Evolutionary conservation across 2,888 invertebrate species (phyloP), one percentile per base, ranked within the genome.

Genomic region (Epicampocera succincta): DNA sequence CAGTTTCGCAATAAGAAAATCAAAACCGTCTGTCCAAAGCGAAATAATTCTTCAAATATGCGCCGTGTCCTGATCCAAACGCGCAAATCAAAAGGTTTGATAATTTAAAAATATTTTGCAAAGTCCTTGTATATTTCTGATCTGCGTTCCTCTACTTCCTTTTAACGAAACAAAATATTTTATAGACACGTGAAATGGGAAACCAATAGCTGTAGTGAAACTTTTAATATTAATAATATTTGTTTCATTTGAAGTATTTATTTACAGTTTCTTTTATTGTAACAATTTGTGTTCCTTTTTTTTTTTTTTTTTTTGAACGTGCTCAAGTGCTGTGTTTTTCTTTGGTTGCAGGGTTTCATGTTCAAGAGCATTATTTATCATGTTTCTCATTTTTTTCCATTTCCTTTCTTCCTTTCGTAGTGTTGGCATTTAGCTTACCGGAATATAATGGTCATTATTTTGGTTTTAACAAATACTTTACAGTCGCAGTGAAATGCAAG

Each of bases 321-420:
- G 80, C 76, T 76, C 61, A 81, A 81, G 80, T 73, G 72, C 21
- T 50, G 52, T 19, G 17, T 72, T 76, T 52, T 61, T 72, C 42
- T 73, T 61, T 58, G 72, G 54, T 44, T 65, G 46, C 65, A 58
- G 48, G 71, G 60, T 82, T 82, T 82, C 78, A 82, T 82, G 78
- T 82, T 78, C 66, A 82, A 82, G 82, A 75, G 82, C 58, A 21
- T 75, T 78, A 78, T 78, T 82, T 71, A 75, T 66, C 38, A 56
- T 48, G 17, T 69, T 60, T 44, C 71, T 25, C 21, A 29, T n/a
- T 61, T 25, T 65, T 9, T 65, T 65, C 4, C 13, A 42, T 5
- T 5, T 42, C 8, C 2, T 13, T 11, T 52, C 38, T 66, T 42
- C 12, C 50, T 13, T 50, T 65, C 50, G 21, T 52, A 12, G 54